These are phyloP conservation scores for Ceratotherium simum DNA, from an alignment of 2,113 vertebrate genomes.

Conservation along the genomic window DNA sequence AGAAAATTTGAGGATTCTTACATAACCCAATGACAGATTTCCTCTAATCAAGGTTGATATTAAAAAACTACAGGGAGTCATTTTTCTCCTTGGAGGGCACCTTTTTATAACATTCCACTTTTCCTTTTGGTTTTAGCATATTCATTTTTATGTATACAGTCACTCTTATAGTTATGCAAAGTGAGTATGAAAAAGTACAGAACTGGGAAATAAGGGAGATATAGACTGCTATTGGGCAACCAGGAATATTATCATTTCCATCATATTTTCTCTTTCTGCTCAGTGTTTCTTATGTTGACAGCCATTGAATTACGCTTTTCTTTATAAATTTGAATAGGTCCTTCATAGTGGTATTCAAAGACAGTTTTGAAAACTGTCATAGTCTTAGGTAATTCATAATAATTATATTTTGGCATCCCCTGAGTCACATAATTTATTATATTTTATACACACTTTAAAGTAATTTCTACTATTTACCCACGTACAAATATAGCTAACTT, in stretches of 20 bases:
- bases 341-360: neutral
- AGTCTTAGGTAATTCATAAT: neutral
- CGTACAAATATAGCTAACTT: neutral
- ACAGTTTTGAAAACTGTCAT: neutral
- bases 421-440: slow-evolving; percentile 3
- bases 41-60: neutral
- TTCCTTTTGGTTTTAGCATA: neutral
- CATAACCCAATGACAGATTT: neutral
- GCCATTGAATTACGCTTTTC: neutral
- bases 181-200: neutral
- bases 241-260: neutral
- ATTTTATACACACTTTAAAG: neutral
- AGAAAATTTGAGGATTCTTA: neutral
- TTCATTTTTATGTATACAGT: neutral
- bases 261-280: neutral
- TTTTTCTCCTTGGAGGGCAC: neutral
- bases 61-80: neutral
- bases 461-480: neutral
- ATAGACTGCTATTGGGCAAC: neutral
- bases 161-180: neutral
- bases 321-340: slow-evolving; percentile 22
- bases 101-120: neutral
- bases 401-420: neutral
- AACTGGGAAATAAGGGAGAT: neutral
- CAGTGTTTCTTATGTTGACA: neutral